These are phyloP conservation scores for Ernsta delagoae DNA, from an alignment of 2,888 invertebrate genomes.

Conservation along the genomic window DNA sequence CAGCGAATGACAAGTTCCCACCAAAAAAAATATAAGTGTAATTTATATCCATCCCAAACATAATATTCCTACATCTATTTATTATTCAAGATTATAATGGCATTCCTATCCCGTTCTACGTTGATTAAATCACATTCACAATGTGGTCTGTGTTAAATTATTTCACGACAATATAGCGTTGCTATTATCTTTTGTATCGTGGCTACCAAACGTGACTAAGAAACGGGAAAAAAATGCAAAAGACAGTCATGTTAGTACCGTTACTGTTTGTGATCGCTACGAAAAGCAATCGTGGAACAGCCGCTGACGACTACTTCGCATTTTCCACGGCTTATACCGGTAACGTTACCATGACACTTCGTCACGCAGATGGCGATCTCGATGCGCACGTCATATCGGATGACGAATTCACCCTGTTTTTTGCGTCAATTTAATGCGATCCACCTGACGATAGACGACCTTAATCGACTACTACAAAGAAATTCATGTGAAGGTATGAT, in stretches of 20 bases:
- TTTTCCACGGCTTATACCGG: conserved; percentile 50
- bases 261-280: conserved; percentile 61
- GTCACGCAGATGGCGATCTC: conserved; percentile 54
- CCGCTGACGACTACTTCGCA: conserved; percentile 54
- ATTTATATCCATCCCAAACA: no score
- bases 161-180: conserved; percentile 16
- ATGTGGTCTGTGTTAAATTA: conserved; percentile 12
- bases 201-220: conserved; percentile 28
- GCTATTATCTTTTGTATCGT: conserved; percentile 12
- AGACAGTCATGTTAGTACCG: conserved; percentile 54
- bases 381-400: conserved; percentile 55
- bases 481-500: conserved; percentile 9
- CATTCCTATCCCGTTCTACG: conserved; percentile 1
- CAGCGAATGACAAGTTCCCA: conserved; percentile 41
- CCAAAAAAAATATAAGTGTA: not conserved
- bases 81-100: not conserved
- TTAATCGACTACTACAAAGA: conserved; percentile 54
- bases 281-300: conserved; percentile 40
- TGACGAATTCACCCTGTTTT: conserved; percentile 53
- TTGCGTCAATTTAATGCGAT: conserved; percentile 39
- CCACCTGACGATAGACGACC: conserved; percentile 44
- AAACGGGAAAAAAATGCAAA: conserved; percentile 45
- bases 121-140: not conserved
- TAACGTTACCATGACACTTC: conserved; percentile 53
- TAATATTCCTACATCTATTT: conserved; percentile 1